phyloP scores from a whole-genome alignment of 2,888 invertebrate species.

The Cerastoderma edule region DNA sequence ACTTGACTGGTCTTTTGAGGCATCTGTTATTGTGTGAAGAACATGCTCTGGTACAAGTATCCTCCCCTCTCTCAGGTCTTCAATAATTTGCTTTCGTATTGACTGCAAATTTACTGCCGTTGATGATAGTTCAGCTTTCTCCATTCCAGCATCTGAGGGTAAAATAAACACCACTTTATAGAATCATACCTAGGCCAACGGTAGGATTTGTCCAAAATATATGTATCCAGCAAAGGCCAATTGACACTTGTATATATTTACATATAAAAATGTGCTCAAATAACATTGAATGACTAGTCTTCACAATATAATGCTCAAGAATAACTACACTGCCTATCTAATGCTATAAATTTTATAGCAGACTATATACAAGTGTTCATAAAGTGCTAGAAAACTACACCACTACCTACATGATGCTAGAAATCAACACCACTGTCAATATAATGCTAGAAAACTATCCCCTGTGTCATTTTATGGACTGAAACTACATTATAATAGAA shows the following conservation, averaged over 20 bases:
- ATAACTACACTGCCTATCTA: no score
- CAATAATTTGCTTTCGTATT: conserved; percentile 38
- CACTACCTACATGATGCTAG: no score
- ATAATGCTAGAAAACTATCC: no score
- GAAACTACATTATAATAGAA: no score
- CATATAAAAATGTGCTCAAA: no score
- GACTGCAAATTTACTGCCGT: conserved; percentile 33
- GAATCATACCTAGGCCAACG: not conserved
- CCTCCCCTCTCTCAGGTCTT: conserved; percentile 48
- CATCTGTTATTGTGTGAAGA: conserved; percentile 49
- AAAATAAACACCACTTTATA: not conserved
- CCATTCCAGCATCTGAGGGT: conserved; percentile 3
- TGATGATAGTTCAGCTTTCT: conserved; percentile 22
- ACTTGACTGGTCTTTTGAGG: conserved; percentile 58
- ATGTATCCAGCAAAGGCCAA: not conserved
- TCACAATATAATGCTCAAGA: not conserved
- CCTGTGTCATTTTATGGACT: no score
- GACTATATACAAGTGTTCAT: no score
- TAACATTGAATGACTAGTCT: not conserved
- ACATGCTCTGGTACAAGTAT: conserved; percentile 41
- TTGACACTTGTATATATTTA: no score
- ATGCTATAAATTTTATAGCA: no score
- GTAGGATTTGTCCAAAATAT: not conserved
- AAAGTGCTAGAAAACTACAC: no score
- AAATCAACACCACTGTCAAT: no score